phyloP scores from a whole-genome alignment of 2,888 invertebrate species.

The Amphimallon solstitiale region DNA sequence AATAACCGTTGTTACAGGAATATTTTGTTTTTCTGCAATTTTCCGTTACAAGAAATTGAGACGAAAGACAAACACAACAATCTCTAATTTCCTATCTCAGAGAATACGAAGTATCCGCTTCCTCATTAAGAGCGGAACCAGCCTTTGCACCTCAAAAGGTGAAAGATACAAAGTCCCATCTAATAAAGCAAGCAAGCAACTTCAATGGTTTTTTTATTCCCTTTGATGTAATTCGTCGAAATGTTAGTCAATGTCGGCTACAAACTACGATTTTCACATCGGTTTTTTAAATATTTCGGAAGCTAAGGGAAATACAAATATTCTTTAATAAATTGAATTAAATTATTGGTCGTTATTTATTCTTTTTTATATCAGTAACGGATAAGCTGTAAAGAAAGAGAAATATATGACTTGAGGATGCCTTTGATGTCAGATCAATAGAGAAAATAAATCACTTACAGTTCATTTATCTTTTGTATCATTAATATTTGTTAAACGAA shows the following conservation, averaged over 20 bases:
- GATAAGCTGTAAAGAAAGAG: not conserved
- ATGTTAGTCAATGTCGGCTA: too few species aligned
- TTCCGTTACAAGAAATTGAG: too few species aligned
- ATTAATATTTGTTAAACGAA: slow-evolving; percentile 20
- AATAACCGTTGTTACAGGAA: too few species aligned
- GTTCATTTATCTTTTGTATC: slow-evolving; percentile 2
- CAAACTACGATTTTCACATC: not conserved
- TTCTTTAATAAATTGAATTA: too few species aligned
- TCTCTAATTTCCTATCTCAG: slow-evolving; percentile 13
- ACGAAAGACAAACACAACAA: not conserved
- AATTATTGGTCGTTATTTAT: not conserved
- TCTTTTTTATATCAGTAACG: not conserved
- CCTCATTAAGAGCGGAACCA: slow-evolving; percentile 21
- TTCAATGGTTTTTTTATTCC: not conserved
- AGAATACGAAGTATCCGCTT: slow-evolving; percentile 15
- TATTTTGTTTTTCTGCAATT: too few species aligned
- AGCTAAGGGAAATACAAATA: too few species aligned
- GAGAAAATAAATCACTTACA: slow-evolving; percentile 23
- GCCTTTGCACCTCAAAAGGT: slow-evolving; percentile 7
- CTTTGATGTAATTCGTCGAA: not conserved
- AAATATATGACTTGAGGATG: not conserved
- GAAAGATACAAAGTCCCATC: slow-evolving; percentile 7
- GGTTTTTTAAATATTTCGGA: too few species aligned
- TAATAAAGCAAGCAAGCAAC: slow-evolving; percentile 3
- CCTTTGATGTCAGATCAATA: slow-evolving; percentile 14